Evolutionary conservation across 1,140 invertebrate genomes (phyloP), one percentile per base, ranked within the genome.

Genomic region (Zaprionus gabonicus): DNA sequence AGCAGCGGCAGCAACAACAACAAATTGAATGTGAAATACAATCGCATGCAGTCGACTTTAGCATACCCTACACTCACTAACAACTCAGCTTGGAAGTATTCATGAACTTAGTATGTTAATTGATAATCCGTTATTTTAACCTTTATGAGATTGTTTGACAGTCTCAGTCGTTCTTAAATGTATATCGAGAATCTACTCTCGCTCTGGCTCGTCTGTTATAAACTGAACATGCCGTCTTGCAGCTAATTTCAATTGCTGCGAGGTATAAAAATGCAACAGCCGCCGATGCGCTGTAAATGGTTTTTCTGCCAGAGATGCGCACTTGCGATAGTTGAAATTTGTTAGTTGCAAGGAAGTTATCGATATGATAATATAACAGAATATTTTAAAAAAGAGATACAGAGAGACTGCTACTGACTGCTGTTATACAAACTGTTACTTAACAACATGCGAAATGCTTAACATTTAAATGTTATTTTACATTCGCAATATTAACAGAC

Each of bases 241-340:
- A 9, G 41, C 5, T 3, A 17, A 20, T 46, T 46, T 46, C 41
- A 17, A 9, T 46, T n/a, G n/a, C 1, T 20, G n/a, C n/a, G 7
- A 2, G 41, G 41, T 46, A 46, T 25, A 13, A 60, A 28, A 64
- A 28, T 51, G 15, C 38, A 10, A 13, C 20, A 31, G 41, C 13
- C 46, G 31, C n/a, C n/a, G 67, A 49, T 41, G 58, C 20, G 2
- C 27, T 28, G 20, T 31, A 49, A 59, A 59, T 66, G 31, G 44
- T 25, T 38, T 66, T 28, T 6, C 31, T 31, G 3, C n/a, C 38
- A 57, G 51, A 20, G 38, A 38, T 56, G 25, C 9, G 12, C 34
- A 17, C 15, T 1, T 34, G n/a, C 12, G 34, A 57, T 36, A 28
- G 25, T 46, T 53, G 1, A 31, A 31, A 10, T 31, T 9, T 31